Evolutionary conservation across 1,140 invertebrate species (phyloP).

Genomic region (Fopius arisanus): DNA sequence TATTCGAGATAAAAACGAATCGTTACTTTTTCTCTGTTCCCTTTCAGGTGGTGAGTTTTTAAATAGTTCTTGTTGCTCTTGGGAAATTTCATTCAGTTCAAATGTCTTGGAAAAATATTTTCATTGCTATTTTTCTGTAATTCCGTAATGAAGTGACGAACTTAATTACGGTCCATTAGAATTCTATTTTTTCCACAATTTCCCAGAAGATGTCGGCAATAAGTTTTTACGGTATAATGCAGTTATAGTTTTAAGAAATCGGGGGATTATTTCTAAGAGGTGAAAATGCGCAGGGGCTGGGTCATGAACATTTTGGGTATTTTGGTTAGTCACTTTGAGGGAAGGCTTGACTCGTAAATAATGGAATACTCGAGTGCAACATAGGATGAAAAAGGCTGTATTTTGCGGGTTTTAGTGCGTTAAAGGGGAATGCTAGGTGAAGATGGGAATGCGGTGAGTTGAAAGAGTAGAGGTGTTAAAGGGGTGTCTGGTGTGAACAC

Average conservation of each 20-base stretch:
- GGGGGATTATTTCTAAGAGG: too few relatives aligned
- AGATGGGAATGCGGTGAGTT: background rate
- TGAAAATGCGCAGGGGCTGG: background rate
- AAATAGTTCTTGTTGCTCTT: background rate
- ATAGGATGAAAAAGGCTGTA: background rate
- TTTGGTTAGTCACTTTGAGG: background rate
- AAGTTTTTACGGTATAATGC: too few relatives aligned
- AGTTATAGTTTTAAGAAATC: too few relatives aligned
- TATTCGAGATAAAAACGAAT: background rate
- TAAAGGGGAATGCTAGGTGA: background rate
- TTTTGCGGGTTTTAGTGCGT: background rate
- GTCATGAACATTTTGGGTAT: too few relatives aligned
- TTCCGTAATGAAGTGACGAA: too few relatives aligned
- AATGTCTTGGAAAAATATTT: background rate
- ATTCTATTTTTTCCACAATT: too few relatives aligned
- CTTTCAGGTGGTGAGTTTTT: background rate
- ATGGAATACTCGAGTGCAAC: background rate
- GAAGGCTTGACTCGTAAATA: background rate
- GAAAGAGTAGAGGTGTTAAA: conserved; percentile 15
- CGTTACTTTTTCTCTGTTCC: background rate
- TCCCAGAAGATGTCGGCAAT: too few relatives aligned
- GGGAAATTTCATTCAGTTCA: background rate
- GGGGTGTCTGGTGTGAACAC: conserved; percentile 25
- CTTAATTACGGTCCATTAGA: too few relatives aligned
- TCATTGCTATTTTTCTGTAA: too few relatives aligned